Evolutionary conservation across 2,888 invertebrate species (phyloP), one percentile per base, ranked within the genome.

Genomic region (Ptycholaimellus sp.): DNA sequence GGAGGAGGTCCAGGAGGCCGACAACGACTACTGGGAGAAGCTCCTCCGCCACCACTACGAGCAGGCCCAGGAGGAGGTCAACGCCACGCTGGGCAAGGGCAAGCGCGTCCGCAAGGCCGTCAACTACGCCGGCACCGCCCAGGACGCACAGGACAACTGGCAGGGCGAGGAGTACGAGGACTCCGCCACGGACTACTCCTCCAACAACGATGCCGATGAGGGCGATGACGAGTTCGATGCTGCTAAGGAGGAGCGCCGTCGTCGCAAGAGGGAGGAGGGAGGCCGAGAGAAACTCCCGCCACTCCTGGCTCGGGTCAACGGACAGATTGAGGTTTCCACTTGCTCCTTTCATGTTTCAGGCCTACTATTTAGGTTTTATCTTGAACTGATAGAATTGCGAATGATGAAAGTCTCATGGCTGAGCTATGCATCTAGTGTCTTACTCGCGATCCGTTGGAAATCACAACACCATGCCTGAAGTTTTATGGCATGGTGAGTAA

Each of bases 21-120:
- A 99, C 66, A 93, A 93, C 0, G 87, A 87, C 1, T 99, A 96
- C 65, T 99, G 96, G 96, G 93, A 96, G 47, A 93, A 93, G 62
- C 65, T 99, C 39, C 66, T 99, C 36, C 70, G 96, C 38, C 93
- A 96, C 64, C 96, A 99, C 61, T 99, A 93, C 56, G 96, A 99
- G 57, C 96, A 96, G 54, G 93, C 96, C 49, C 93, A 93, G 59
- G 96, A 96, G 61, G 87, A 93, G 55, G 48, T 49, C 37, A 35
- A 46, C 7, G 49, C 49, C 32, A 50, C 49, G 35, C 44, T 54
- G 18, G 54, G 54, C 36, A 72, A 72, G 46, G 82, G 87, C 43
- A 93, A 93, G 60, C 75, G 93, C 51, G 80, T 87, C 13, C 72
- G 90, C 28, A 52, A 51, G 32, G 53, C 53, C 35, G 52, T 55